phyloP scores from a whole-genome alignment of 2,797 vertebrate species.

The Smutsia gigantea region DNA sequence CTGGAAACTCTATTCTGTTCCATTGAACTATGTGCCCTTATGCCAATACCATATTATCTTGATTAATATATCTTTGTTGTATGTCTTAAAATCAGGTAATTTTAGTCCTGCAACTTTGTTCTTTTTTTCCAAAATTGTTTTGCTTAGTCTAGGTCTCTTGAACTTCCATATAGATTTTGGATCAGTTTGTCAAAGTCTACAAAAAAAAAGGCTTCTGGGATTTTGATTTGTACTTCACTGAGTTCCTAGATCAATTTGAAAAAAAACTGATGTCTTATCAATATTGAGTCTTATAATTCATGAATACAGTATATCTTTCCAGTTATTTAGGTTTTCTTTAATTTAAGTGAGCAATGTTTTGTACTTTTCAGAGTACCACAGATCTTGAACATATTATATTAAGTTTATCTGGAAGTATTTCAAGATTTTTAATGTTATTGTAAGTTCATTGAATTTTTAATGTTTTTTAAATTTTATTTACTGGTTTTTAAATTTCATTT shows the following conservation, averaged over 20 bases:
- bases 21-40: background rate
- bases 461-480: too few species aligned
- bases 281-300: background rate
- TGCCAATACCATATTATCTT: background rate
- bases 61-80: background rate
- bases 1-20: background rate
- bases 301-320: background rate
- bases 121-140: background rate
- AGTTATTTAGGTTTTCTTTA: background rate
- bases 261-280: background rate
- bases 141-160: background rate
- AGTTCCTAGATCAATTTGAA: background rate
- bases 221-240: background rate
- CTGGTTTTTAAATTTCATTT: background rate
- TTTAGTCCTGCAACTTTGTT: background rate
- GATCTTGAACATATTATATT: background rate
- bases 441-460: too few species aligned
- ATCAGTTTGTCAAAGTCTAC: background rate
- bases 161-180: background rate
- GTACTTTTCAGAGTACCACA: background rate
- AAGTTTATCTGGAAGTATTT: slow-evolving; percentile 37
- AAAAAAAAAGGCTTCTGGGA: background rate
- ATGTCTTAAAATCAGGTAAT: background rate
- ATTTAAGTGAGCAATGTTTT: background rate
- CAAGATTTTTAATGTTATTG: background rate